phyloP scores from a whole-genome alignment of 2,888 invertebrate genomes.

The Vandiemenella viatica region DNA sequence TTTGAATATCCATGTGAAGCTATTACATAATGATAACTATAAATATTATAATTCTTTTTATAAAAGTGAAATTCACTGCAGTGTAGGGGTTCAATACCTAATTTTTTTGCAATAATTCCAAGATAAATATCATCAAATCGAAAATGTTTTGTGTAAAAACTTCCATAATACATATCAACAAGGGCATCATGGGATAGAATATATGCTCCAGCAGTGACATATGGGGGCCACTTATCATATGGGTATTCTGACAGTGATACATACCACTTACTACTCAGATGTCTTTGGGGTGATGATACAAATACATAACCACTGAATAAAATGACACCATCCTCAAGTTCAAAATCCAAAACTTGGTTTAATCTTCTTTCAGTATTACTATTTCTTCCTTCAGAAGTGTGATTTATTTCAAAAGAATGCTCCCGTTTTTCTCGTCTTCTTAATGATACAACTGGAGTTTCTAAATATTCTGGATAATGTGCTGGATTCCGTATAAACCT shows the following conservation, averaged over 20 bases:
- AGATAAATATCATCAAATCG: slow-evolving; percentile 83
- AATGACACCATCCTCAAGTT: slow-evolving; percentile 33
- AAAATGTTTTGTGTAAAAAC: slow-evolving; percentile 68
- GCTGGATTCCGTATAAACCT: slow-evolving; percentile 53
- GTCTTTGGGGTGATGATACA: slow-evolving; percentile 57
- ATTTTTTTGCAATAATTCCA: slow-evolving; percentile 69
- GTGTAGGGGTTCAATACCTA: slow-evolving; percentile 58
- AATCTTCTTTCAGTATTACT: slow-evolving; percentile 13
- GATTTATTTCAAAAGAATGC: no score
- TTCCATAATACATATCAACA: slow-evolving; percentile 57
- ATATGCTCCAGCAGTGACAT: slow-evolving; percentile 78
- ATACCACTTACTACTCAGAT: slow-evolving; percentile 73
- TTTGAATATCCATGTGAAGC: slow-evolving; percentile 71
- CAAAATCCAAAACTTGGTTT: slow-evolving; percentile 29
- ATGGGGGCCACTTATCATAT: slow-evolving; percentile 77
- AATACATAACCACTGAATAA: slow-evolving; percentile 69
- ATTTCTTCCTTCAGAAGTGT: neutral
- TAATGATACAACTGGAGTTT: slow-evolving; percentile 29
- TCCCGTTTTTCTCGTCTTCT: neutral
- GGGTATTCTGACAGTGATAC: slow-evolving; percentile 72
- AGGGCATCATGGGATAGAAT: slow-evolving; percentile 60
- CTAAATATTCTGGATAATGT: slow-evolving; percentile 48
- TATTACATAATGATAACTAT: slow-evolving; percentile 52
- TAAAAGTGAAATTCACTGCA: slow-evolving; percentile 67
- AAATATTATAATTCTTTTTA: slow-evolving; percentile 47